phyloP scores from a whole-genome alignment of 2,888 invertebrate species.

The Ganaspis brasiliensis region DNA sequence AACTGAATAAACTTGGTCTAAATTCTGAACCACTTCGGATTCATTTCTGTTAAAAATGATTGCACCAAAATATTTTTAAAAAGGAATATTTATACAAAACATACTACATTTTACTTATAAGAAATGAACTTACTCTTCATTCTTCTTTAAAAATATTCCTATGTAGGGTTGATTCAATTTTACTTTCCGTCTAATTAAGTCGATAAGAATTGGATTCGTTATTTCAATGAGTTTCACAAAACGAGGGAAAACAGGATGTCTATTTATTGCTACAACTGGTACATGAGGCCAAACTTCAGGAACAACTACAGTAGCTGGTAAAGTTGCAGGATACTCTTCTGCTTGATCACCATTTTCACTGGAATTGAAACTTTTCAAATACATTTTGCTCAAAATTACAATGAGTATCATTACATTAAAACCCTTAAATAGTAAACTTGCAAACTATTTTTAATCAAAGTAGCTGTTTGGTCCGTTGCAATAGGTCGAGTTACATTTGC shows the following conservation, averaged over 20 bases:
- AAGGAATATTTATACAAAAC: slow-evolving; percentile 9
- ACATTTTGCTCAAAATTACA: background rate
- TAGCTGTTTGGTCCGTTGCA: no score
- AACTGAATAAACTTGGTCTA: slow-evolving; percentile 93
- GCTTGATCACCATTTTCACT: slow-evolving; percentile 60
- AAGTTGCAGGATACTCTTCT: slow-evolving; percentile 77
- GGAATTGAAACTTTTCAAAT: slow-evolving; percentile 25
- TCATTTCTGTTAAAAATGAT: slow-evolving; percentile 84
- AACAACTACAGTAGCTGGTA: slow-evolving; percentile 95
- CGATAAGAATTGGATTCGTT: slow-evolving; percentile 92
- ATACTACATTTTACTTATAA: slow-evolving; percentile 19
- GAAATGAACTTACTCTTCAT: slow-evolving; percentile 86
- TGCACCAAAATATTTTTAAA: background rate
- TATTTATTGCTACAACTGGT: slow-evolving; percentile 95
- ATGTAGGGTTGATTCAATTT: slow-evolving; percentile 98
- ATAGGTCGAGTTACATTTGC: no score
- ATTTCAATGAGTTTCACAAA: slow-evolving; percentile 99
- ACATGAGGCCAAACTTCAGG: slow-evolving; percentile 98
- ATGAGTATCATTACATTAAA: no score
- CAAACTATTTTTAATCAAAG: no score
- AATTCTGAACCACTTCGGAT: slow-evolving; percentile 89
- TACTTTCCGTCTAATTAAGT: slow-evolving; percentile 95
- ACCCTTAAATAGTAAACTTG: no score
- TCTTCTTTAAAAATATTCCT: slow-evolving; percentile 97
- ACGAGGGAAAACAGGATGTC: slow-evolving; percentile 98